These are phyloP conservation scores for Elysia crispata DNA, from an alignment of 2,888 invertebrate species.

Conservation along the genomic window DNA sequence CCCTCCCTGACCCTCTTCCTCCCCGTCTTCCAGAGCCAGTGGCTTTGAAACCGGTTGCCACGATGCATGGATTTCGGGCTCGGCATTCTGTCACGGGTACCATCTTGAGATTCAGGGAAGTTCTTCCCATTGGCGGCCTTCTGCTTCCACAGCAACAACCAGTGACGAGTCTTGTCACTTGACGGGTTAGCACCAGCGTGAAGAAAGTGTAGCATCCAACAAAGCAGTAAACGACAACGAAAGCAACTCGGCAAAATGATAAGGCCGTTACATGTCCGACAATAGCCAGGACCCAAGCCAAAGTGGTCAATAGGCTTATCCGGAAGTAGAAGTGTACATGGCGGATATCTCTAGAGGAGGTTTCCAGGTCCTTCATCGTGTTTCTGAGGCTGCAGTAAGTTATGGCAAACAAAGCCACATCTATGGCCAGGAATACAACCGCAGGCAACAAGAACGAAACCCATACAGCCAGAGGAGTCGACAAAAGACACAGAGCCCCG, in stretches of 20 bases:
- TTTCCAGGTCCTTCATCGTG: constrained; percentile 37
- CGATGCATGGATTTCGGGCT: constrained; percentile 19
- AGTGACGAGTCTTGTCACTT: constrained; percentile 38
- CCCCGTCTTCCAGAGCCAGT: not conserved
- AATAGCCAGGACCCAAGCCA: constrained; percentile 29
- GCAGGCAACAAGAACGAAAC: constrained; percentile 29
- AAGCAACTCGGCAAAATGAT: constrained; percentile 5
- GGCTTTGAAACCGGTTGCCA: constrained; percentile 29
- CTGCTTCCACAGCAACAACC: constrained; percentile 39
- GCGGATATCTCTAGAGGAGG: constrained; percentile 18
- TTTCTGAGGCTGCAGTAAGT: constrained; percentile 29
- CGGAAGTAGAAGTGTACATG: constrained; percentile 44
- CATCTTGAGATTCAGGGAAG: constrained; percentile 40
- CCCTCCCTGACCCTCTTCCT: no score
- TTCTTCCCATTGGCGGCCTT: constrained; percentile 22
- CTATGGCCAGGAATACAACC: not conserved
- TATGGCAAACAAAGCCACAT: constrained; percentile 13
- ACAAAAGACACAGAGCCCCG: constrained; percentile 24
- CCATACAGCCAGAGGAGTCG: constrained; percentile 27
- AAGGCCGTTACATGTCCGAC: constrained; percentile 1
- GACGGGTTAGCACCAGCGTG: constrained; percentile 33
- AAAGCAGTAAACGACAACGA: constrained; percentile 24
- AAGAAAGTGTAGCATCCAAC: constrained; percentile 40
- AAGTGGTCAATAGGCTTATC: not conserved
- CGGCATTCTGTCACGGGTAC: constrained; percentile 29